phyloP scores from a whole-genome alignment of 2,888 invertebrate species.

The Philereme vetulata region DNA sequence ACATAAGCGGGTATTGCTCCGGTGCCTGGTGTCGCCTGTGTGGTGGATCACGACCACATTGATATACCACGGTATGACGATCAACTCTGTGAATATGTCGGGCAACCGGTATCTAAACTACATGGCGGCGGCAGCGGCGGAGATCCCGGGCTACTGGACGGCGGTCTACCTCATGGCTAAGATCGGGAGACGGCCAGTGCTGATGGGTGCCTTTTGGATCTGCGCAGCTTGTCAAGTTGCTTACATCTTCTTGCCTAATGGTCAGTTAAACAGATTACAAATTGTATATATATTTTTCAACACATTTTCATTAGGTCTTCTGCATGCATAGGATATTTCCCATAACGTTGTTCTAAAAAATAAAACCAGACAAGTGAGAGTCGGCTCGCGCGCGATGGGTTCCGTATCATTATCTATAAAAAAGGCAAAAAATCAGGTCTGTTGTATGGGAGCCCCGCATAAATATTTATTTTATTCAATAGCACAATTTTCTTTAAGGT shows the following conservation, averaged over 20 bases:
- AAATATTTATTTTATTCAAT: too few species aligned
- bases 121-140: slow-evolving; percentile 83
- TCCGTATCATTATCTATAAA: too few species aligned
- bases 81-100: slow-evolving; percentile 85
- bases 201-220: slow-evolving; percentile 81
- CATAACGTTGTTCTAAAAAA: too few species aligned
- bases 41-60: slow-evolving; percentile 86
- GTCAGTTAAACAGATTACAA: slow-evolving; percentile 50
- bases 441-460: too few species aligned
- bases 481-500: too few species aligned
- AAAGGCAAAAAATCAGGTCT: too few species aligned
- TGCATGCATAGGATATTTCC: too few species aligned
- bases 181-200: slow-evolving; percentile 83
- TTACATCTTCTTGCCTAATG: slow-evolving; percentile 80
- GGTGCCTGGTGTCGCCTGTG: slow-evolving; percentile 65
- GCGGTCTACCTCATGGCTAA: slow-evolving; percentile 83
- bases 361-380: too few species aligned
- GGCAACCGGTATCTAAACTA: slow-evolving; percentile 86
- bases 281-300: too few species aligned
- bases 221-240: slow-evolving; percentile 83
- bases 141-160: slow-evolving; percentile 87
- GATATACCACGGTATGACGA: slow-evolving; percentile 85
- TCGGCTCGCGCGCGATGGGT: too few species aligned
- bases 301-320: too few species aligned
- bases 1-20: slow-evolving; percentile 54